phyloP scores from a whole-genome alignment of 2,797 vertebrate genomes.

The Rhinogobio ventralis region DNA sequence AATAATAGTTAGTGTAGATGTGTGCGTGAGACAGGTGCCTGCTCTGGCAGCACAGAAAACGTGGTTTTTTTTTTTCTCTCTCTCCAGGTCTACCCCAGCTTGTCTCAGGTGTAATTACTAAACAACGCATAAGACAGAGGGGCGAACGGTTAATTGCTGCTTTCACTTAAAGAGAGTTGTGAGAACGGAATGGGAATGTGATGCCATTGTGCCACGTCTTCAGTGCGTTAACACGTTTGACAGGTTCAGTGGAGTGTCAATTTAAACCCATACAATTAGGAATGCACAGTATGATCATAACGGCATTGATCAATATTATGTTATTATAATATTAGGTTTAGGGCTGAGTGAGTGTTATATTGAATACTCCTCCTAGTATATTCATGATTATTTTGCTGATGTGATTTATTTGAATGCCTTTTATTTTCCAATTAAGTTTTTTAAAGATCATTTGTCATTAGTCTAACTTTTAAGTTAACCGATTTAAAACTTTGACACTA shows the following conservation, averaged over 20 bases:
- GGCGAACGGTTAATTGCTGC: constrained; percentile 57
- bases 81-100: constrained; percentile 25
- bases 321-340: not conserved
- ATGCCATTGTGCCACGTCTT: not conserved
- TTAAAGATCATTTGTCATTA: too few relatives aligned
- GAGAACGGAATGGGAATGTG: not conserved
- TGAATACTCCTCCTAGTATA: not conserved
- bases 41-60: constrained; percentile 12
- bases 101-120: constrained; percentile 58
- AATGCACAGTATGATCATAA: not conserved
- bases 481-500: not conserved
- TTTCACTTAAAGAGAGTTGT: constrained; percentile 18
- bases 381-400: not conserved
- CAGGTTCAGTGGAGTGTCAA: not conserved
- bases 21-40: constrained; percentile 32
- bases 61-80: not conserved
- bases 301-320: not conserved
- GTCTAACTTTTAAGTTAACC: not conserved
- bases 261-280: not conserved
- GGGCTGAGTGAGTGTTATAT: not conserved
- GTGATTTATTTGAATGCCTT: not conserved
- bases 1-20: constrained; percentile 65
- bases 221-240: constrained; percentile 14
- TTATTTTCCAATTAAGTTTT: not conserved
- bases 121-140: constrained; percentile 65